These are phyloP conservation scores for Cyclina sinensis DNA, from an alignment of 1,140 invertebrate species.

Conservation along the genomic window DNA sequence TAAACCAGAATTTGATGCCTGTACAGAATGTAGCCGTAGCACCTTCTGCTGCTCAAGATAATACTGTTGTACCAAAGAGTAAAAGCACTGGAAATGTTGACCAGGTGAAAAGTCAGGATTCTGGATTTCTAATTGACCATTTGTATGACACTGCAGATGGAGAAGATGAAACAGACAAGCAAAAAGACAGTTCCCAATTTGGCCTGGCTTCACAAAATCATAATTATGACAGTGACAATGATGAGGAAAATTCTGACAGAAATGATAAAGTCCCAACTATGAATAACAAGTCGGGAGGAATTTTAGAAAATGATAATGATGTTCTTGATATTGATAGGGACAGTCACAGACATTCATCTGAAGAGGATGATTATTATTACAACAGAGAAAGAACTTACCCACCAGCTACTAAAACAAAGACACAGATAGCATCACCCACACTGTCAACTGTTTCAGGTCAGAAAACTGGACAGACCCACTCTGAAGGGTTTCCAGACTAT, in stretches of 20 bases:
- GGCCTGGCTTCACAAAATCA: background rate
- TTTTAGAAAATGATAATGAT: background rate
- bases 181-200: background rate
- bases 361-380: background rate
- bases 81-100: background rate
- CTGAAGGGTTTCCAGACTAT: slow-evolving; percentile 52
- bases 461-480: slow-evolving; percentile 32
- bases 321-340: background rate
- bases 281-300: background rate
- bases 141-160: background rate
- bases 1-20: background rate
- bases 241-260: background rate
- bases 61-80: background rate
- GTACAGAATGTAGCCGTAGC: background rate
- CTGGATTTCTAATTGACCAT: background rate
- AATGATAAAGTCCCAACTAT: background rate
- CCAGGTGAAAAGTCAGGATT: background rate
- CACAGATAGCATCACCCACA: slow-evolving; percentile 51
- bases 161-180: background rate
- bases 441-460: slow-evolving; percentile 56
- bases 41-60: background rate
- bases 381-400: slow-evolving; percentile 36
- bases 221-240: background rate
- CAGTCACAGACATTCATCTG: slow-evolving; percentile 36
- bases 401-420: slow-evolving; percentile 52